phyloP scores from a whole-genome alignment of 2,797 vertebrate genomes.

The Holocentrus rufus region DNA sequence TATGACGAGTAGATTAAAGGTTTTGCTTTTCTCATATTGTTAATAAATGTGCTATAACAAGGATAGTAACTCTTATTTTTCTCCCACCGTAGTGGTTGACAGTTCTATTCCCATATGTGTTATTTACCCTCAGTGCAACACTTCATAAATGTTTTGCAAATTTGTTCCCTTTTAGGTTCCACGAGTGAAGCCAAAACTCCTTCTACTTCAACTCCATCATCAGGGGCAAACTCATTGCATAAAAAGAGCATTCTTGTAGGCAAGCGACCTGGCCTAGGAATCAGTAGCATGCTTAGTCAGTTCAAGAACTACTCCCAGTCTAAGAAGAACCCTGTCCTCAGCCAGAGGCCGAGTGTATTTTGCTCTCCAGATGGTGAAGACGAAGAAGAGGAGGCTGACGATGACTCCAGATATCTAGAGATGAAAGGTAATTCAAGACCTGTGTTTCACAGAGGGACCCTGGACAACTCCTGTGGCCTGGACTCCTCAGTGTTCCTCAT shows the following conservation, averaged over 20 bases:
- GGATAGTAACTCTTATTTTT: too few relatives aligned
- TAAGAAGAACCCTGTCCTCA: conserved; percentile 86
- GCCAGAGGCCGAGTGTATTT: conserved; percentile 90
- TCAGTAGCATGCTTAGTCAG: conserved; percentile 88
- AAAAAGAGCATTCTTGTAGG: conserved; percentile 87
- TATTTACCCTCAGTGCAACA: too few relatives aligned
- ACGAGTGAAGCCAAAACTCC: conserved; percentile 64
- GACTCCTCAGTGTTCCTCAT: conserved; percentile 63
- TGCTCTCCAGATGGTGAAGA: conserved; percentile 88
- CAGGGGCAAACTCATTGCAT: conserved; percentile 52
- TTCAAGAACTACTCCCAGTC: conserved; percentile 89
- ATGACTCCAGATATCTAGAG: conserved; percentile 90
- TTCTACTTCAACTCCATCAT: conserved; percentile 47
- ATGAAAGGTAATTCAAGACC: conserved; percentile 90
- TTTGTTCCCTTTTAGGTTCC: conserved; percentile 64
- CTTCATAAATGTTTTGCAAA: not conserved
- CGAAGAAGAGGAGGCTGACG: conserved; percentile 88
- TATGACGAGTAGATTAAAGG: not conserved
- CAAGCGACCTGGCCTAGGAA: conserved; percentile 86
- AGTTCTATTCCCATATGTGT: too few relatives aligned
- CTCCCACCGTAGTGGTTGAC: too few relatives aligned
- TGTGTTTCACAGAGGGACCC: conserved; percentile 49
- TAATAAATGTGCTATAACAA: too few relatives aligned
- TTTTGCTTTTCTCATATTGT: not conserved
- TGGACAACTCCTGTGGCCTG: conserved; percentile 50